These are phyloP conservation scores for Ectemnius continuus DNA, from an alignment of 2,888 invertebrate genomes.

Conservation along the genomic window DNA sequence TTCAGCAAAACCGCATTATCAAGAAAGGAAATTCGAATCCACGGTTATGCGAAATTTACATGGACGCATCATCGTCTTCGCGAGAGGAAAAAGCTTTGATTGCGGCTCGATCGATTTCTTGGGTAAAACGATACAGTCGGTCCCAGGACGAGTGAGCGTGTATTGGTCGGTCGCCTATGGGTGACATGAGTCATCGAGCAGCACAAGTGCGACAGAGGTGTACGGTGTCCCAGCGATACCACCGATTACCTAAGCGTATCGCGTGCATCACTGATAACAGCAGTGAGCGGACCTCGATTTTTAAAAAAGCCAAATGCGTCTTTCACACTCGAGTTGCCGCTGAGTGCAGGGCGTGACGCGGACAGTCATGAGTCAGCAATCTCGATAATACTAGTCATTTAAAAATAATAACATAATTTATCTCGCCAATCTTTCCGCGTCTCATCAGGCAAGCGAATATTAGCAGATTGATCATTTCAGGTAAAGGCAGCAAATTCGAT, in stretches of 20 bases:
- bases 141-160: conserved; percentile 9
- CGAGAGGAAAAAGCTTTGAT: background rate
- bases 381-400: no score
- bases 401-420: no score
- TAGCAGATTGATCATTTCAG: no score
- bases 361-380: no score
- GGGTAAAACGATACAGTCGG: conserved; percentile 17
- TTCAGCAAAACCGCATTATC: no score
- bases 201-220: conserved; percentile 27
- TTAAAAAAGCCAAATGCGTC: conserved; percentile 9
- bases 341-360: no score
- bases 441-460: no score
- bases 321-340: background rate
- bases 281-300: background rate
- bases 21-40: no score
- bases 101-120: conserved; percentile 4
- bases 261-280: conserved; percentile 2
- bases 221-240: background rate
- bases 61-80: no score
- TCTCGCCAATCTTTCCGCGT: no score
- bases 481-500: no score
- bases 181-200: conserved; percentile 37
- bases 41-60: no score
- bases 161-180: conserved; percentile 2
- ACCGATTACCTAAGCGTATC: conserved; percentile 30